Percentiles rank a stretch among this genome's conserved stretches.
phyloP scores from a whole-genome alignment of 2,113 vertebrate genomes.

The Oncorhynchus kisutch region DNA sequence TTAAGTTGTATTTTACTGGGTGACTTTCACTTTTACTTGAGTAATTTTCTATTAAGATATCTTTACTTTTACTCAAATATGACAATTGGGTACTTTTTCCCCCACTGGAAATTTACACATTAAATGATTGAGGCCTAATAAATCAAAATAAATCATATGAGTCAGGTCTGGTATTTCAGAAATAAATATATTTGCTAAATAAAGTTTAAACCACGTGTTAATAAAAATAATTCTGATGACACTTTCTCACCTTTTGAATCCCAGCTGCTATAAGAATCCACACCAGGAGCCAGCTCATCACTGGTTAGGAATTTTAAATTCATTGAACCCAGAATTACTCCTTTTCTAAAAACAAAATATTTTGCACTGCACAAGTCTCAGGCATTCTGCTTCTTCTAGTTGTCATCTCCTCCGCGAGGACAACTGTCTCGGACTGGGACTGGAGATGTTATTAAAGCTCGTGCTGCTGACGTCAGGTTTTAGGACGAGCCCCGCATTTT shows the following conservation, averaged over 20 bases:
- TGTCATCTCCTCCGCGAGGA: conserved; percentile 34
- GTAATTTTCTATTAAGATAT: too few species aligned
- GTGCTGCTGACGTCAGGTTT: conserved; percentile 84
- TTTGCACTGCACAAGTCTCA: conserved; percentile 50
- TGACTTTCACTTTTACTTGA: too few species aligned
- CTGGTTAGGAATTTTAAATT: conserved; percentile 79
- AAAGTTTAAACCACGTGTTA: not conserved
- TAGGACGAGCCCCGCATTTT: conserved; percentile 79
- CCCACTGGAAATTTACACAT: too few species aligned
- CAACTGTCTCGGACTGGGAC: conserved; percentile 20
- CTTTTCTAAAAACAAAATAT: conserved; percentile 54
- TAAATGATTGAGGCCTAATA: too few species aligned
- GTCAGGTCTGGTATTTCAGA: not conserved
- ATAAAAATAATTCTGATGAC: not conserved
- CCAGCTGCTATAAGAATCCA: conserved; percentile 84
- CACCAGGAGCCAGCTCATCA: conserved; percentile 91
- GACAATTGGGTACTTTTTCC: too few species aligned
- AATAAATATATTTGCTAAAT: not conserved
- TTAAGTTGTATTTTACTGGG: too few species aligned
- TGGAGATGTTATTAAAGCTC: conserved; percentile 71
- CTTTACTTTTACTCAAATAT: too few species aligned
- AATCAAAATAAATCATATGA: too few species aligned
- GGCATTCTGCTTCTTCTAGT: conserved; percentile 37
- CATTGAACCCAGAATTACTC: conserved; percentile 79
- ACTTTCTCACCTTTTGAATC: conserved; percentile 85